A percentile compares a stretch with the other conserved stretches of the same genome.
These are phyloP conservation scores for Kryptolebias ocellatus DNA, from an alignment of 2,797 vertebrate genomes.

Conservation along the genomic window DNA sequence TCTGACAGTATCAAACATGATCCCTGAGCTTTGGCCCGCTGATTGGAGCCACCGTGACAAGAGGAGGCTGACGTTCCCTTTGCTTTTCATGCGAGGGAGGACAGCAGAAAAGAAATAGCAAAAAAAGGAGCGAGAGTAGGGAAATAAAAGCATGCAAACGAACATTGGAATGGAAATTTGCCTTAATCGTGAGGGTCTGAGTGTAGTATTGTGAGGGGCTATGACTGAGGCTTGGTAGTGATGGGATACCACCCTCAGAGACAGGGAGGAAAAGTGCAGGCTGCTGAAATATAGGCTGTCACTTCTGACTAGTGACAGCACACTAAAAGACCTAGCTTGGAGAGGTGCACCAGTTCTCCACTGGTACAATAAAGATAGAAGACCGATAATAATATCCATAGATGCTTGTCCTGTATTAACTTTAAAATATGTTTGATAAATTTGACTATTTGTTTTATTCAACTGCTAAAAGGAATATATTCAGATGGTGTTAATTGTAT, in stretches of 20 bases:
- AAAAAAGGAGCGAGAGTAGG: conserved; percentile 45
- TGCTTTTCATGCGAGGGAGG: conserved; percentile 62
- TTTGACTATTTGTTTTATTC: not conserved
- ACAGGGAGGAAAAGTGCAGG: conserved; percentile 70
- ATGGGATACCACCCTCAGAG: conserved; percentile 79
- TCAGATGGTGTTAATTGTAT: conserved; percentile 12
- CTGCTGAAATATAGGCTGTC: conserved; percentile 77
- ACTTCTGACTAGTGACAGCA: conserved; percentile 65
- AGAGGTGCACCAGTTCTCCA: conserved; percentile 44
- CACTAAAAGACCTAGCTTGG: conserved; percentile 62
- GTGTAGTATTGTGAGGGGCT: conserved; percentile 66
- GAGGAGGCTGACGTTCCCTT: conserved; percentile 73
- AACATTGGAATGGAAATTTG: conserved; percentile 77
- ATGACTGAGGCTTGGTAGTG: conserved; percentile 57
- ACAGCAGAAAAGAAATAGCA: conserved; percentile 61
- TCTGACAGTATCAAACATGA: conserved; percentile 99
- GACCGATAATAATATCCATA: conserved; percentile 24
- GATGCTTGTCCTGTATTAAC: conserved; percentile 9
- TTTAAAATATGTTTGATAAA: conserved; percentile 25
- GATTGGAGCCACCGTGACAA: conserved; percentile 92
- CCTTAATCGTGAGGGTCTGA: conserved; percentile 72
- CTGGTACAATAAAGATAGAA: conserved; percentile 10
- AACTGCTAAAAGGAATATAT: conserved; percentile 12
- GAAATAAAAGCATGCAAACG: conserved; percentile 70
- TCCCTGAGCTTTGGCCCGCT: conserved; percentile 92